Base-by-base conservation (phyloP, 2,888 invertebrate genomes). In the Allophyes oxyacanthae region DNA sequence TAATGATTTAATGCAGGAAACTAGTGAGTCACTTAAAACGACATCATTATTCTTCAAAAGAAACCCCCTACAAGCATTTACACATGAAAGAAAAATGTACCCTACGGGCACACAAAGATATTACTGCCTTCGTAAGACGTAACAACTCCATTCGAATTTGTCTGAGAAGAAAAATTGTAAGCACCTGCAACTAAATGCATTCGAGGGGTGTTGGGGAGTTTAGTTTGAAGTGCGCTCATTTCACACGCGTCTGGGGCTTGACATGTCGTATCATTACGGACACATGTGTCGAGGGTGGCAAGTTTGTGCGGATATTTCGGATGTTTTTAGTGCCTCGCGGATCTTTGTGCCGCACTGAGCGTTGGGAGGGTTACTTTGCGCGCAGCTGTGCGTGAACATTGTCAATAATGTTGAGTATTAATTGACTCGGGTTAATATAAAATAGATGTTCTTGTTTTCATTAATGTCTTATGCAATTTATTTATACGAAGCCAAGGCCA, bases 181-280 rank as follows among this genome's bases (percentile, higher is more conserved):
- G 86, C 90, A 91, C 90, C 92, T 92, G 92, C 92, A 91, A 87
- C 87, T 91, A 91, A 91, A 90, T 88, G 91, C 92, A 91, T 84
- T 83, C 78, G 78, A 70, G 80, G 82, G 81, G 74, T 65, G 75
- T 57, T 20, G 68, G 69, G 70, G 70, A 62, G 69, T 50, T 60
- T 63, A 81, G 84, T 88, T 89, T 90, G 88, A 89, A 92, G 91
- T 88, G 88, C 87, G 88, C 87, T 88, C 88, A 87, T 90, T 90
- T 88, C 81, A 82, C 80, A 83, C 85, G 84, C 85, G 81, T 81
- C 81, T 77, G 72, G 79, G 80, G 86, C 86, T 81, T 84, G 85
- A 83, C 84, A 78, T 85, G 84, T 81, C 82, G 85, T 85, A 78
- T 89, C 90, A 85, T 90, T 91, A 89, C 82, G 76, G 81, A 86